Base-by-base conservation (phyloP, 2,888 invertebrate genomes). In the Stegana nigrithorax region DNA sequence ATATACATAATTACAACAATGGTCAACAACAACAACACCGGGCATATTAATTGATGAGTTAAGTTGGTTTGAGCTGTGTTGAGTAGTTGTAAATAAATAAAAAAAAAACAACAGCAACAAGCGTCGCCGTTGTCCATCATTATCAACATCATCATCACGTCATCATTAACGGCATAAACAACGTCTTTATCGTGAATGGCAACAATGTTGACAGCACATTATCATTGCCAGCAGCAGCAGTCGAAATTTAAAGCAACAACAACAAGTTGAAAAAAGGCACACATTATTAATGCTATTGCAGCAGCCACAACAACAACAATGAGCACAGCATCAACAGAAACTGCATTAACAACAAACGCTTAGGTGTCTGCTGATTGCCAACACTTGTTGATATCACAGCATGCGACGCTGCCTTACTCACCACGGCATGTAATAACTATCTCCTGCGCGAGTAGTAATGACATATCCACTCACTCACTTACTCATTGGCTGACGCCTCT, bases 1-100 rank as follows among this genome's bases (percentile, higher is more conserved):
- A 59, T 56, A 57, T 59, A 75, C 64, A 60, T 57, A 53, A 59
- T 69, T 70, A 67, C 67, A 67, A 72, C 67, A 70, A 70, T 71
- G 47, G 51, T 59, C 42, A 58, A 71, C 6, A 39, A 39, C 14
- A 39, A n/a, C n/a, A n/a, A n/a, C n/a, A n/a, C n/a, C n/a, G n/a
- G n/a, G n/a, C n/a, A n/a, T n/a, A n/a, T n/a, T n/a, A n/a, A n/a
- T n/a, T n/a, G n/a, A n/a, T n/a, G n/a, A n/a, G n/a, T n/a, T n/a
- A n/a, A n/a, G n/a, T n/a, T n/a, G n/a, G n/a, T n/a, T n/a, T n/a
- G 47, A 26, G 19, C 29, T 55, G 61, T 56, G 44, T 42, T 25
- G 42, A 67, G n/a, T n/a, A n/a, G n/a, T n/a, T n/a, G n/a, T n/a
- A n/a, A n/a, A n/a, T n/a, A n/a, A n/a, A n/a, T n/a, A 50, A 36